These are phyloP conservation scores for Rhinoderma darwinii DNA, from an alignment of 2,113 vertebrate species.

Conservation along the genomic window DNA sequence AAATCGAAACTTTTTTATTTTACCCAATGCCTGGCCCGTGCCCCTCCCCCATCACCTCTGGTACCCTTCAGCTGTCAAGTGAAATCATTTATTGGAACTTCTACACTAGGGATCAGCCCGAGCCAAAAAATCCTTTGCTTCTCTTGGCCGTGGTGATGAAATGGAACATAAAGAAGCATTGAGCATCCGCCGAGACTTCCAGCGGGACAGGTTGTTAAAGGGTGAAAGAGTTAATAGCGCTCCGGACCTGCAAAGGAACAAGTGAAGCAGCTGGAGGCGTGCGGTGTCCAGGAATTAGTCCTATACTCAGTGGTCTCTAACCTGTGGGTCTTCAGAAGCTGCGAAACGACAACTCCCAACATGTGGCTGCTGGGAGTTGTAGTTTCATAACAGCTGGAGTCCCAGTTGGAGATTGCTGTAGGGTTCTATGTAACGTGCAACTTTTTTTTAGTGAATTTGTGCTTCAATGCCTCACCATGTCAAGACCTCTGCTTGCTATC, in stretches of 20 bases:
- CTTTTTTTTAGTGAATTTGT: too few species aligned
- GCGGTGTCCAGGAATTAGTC: background rate
- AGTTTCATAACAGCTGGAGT: too few species aligned
- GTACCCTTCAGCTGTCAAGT: slow-evolving; percentile 55
- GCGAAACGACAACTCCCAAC: too few species aligned
- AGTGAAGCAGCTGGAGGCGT: background rate
- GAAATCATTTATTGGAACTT: slow-evolving; percentile 60
- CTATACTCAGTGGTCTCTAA: background rate
- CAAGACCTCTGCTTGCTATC: background rate
- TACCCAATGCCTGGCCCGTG: slow-evolving; percentile 46
- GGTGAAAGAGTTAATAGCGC: slow-evolving; percentile 5
- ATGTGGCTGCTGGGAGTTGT: too few species aligned
- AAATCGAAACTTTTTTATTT: slow-evolving; percentile 33
- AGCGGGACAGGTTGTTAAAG: background rate
- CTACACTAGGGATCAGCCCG: slow-evolving; percentile 19
- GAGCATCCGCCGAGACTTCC: background rate
- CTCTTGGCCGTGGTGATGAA: background rate
- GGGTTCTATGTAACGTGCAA: too few species aligned
- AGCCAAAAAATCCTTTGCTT: slow-evolving; percentile 1
- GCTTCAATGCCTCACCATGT: too few species aligned
- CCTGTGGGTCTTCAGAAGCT: background rate
- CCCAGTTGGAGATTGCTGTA: too few species aligned
- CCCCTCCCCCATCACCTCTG: slow-evolving; percentile 34
- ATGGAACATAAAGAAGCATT: background rate
- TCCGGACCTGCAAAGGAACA: background rate